These are phyloP conservation scores for Pandemis cinnamomeana DNA, from an alignment of 2,888 invertebrate species.

Conservation along the genomic window DNA sequence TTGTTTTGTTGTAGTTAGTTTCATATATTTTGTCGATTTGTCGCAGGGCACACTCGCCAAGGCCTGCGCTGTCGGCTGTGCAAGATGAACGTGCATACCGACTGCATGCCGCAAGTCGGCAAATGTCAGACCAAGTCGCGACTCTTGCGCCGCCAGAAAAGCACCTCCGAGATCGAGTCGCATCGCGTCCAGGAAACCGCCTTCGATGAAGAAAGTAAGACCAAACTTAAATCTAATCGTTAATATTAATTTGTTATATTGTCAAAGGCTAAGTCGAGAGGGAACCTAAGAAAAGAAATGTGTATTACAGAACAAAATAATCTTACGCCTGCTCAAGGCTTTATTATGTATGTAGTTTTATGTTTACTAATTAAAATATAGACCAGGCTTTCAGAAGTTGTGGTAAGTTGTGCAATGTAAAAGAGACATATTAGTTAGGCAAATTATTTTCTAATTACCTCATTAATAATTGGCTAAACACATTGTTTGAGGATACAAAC, in stretches of 20 bases:
- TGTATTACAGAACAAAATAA: background rate
- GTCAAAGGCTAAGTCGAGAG: background rate
- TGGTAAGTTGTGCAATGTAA: conserved; percentile 56
- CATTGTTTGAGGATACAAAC: conserved; percentile 30
- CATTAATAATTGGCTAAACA: conserved; percentile 37
- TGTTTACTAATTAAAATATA: conserved; percentile 38
- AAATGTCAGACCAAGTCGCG: conserved; percentile 94
- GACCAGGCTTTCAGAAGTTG: conserved; percentile 57
- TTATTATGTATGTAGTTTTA: conserved; percentile 41
- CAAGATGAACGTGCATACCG: conserved; percentile 95
- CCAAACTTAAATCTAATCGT: background rate
- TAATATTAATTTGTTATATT: background rate
- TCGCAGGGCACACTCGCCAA: conserved; percentile 94
- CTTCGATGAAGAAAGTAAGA: conserved; percentile 93
- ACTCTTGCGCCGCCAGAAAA: conserved; percentile 93
- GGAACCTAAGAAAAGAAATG: background rate
- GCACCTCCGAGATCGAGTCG: conserved; percentile 92
- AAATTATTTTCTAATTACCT: conserved; percentile 28
- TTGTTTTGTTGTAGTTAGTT: background rate
- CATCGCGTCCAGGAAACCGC: conserved; percentile 86
- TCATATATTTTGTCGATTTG: conserved; percentile 31
- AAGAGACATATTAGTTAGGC: conserved; percentile 19
- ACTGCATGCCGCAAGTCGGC: conserved; percentile 92
- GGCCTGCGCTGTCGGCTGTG: conserved; percentile 95
- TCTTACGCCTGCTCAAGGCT: conserved; percentile 9